Conservation (phyloP, 35 echinoderm and acorn worm genomes). For the Ptychodera flava region DNA sequence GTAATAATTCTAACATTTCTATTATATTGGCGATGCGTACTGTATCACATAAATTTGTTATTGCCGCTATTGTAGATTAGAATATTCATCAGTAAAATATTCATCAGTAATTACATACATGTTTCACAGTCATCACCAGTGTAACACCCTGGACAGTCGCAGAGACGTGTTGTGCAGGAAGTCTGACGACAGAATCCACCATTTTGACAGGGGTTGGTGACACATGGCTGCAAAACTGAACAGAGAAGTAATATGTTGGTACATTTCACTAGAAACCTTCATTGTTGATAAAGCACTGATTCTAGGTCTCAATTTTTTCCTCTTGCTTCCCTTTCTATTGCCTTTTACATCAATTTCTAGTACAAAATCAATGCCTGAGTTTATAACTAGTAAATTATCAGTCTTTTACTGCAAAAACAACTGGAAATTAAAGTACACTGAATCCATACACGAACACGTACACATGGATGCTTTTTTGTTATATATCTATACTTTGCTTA, state of each 20-base stretch:
- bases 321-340: too few relatives aligned
- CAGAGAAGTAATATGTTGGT: too few relatives aligned
- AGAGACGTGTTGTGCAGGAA: neutral
- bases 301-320: slow-evolving; percentile 49
- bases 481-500: neutral
- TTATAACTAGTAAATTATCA: slow-evolving; percentile 15
- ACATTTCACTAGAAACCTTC: too few relatives aligned
- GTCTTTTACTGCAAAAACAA: neutral
- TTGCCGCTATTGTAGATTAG: too few relatives aligned
- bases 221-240: slow-evolving; percentile 45
- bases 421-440: neutral
- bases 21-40: too few relatives aligned
- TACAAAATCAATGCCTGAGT: neutral
- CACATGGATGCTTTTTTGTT: neutral
- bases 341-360: too few relatives aligned
- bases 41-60: too few relatives aligned
- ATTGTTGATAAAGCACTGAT: neutral
- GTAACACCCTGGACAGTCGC: slow-evolving; percentile 19
- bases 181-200: slow-evolving; percentile 27
- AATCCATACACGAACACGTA: neutral
- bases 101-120: too few relatives aligned
- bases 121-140: neutral
- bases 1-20: too few relatives aligned
- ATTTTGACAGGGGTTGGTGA: slow-evolving; percentile 45
- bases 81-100: too few relatives aligned